Conservation (phyloP, 1,140 invertebrate species). For the Thaumetopoea pityocampa region DNA sequence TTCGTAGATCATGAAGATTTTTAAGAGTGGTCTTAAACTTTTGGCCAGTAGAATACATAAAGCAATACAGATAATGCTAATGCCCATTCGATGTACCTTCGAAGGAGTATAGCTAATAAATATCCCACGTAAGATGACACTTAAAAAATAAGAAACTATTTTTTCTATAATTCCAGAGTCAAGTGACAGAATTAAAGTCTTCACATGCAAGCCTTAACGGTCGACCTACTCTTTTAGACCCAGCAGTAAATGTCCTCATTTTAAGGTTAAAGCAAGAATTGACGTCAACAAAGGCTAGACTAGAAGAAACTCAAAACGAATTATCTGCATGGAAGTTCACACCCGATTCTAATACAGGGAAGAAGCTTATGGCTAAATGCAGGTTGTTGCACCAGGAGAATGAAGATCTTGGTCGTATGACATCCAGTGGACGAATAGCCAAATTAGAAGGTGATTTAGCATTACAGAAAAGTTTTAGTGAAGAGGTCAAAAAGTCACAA, state of each 20-base stretch:
- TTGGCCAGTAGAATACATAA: no score
- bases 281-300: slow-evolving; percentile 89
- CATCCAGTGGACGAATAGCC: slow-evolving; percentile 94
- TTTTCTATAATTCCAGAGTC: slow-evolving; percentile 80
- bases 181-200: slow-evolving; percentile 93
- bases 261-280: slow-evolving; percentile 94
- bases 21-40: no score
- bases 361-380: slow-evolving; percentile 98
- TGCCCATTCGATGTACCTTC: no score
- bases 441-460: slow-evolving; percentile 97
- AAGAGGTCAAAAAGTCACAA: slow-evolving; percentile 98
- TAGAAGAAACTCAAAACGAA: slow-evolving; percentile 98
- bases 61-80: no score
- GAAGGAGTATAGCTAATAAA: no score
- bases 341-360: slow-evolving; percentile 97
- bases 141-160: no score
- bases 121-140: no score
- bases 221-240: slow-evolving; percentile 92
- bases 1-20: no score
- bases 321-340: slow-evolving; percentile 99
- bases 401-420: slow-evolving; percentile 97
- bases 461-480: slow-evolving; percentile 95
- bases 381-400: slow-evolving; percentile 97
- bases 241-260: slow-evolving; percentile 96
- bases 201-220: slow-evolving; percentile 85